Percentiles rank a stretch among this genome's conserved stretches.
phyloP scores from a whole-genome alignment of 1,140 invertebrate genomes.

The Sarcophaga peregrina region DNA sequence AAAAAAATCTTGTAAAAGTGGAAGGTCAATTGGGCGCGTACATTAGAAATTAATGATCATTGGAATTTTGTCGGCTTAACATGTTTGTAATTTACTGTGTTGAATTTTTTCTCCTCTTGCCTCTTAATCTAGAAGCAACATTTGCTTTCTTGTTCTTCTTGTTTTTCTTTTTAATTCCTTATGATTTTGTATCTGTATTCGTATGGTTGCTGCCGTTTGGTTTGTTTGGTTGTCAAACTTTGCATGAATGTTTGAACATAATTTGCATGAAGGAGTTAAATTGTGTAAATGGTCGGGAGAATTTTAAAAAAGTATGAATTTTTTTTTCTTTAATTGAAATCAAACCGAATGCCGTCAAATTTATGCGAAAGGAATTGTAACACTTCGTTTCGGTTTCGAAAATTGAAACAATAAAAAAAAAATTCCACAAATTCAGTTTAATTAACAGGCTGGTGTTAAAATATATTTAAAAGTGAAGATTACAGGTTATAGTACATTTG shows the following conservation, averaged over 20 bases:
- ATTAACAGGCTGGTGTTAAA: not conserved
- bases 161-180: not conserved
- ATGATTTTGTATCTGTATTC: not conserved
- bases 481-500: too few species aligned
- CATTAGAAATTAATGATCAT: constrained; percentile 35
- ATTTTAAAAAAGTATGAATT: not conserved
- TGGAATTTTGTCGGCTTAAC: constrained; percentile 33
- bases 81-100: constrained; percentile 2
- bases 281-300: not conserved
- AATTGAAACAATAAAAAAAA: not conserved
- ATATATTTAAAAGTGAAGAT: not conserved
- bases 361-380: not conserved
- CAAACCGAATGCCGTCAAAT: not conserved
- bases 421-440: not conserved
- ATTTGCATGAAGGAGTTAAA: constrained; percentile 39
- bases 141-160: not conserved
- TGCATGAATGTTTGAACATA: not conserved
- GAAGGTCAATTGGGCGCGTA: constrained; percentile 46
- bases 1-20: constrained; percentile 41
- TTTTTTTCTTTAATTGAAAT: not conserved
- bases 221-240: constrained; percentile 13
- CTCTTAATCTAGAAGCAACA: not conserved
- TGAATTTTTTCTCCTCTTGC: not conserved
- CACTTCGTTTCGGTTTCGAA: not conserved
- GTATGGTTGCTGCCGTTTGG: constrained; percentile 1